Percentiles rank a stretch among this genome's conserved stretches.
These are phyloP conservation scores for Hyaena hyaena DNA, from an alignment of 2,113 vertebrate species.

Conservation along the genomic window DNA sequence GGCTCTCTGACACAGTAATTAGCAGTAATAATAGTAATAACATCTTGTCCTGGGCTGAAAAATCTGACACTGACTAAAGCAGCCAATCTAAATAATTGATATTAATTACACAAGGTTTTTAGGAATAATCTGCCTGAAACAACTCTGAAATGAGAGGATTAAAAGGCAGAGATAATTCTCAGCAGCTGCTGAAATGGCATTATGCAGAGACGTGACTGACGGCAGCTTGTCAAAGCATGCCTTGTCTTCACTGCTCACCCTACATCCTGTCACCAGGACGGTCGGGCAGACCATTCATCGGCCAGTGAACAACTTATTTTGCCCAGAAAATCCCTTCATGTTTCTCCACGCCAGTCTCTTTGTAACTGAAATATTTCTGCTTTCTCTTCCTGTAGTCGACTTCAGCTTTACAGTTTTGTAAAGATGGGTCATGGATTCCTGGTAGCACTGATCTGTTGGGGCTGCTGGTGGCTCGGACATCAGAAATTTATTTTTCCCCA, in stretches of 20 bases:
- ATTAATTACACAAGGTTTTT: conserved; percentile 84
- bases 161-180: conserved; percentile 76
- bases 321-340: not conserved
- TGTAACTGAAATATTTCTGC: not conserved
- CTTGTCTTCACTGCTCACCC: conserved; percentile 20
- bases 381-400: not conserved
- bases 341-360: not conserved
- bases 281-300: not conserved
- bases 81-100: conserved; percentile 84
- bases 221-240: not conserved
- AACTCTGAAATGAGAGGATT: conserved; percentile 81
- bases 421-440: accelerated
- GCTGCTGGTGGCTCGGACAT: not conserved
- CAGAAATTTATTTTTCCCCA: not conserved
- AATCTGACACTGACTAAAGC: conserved; percentile 81
- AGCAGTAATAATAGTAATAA: conserved; percentile 77
- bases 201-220: conserved; percentile 21
- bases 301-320: not conserved
- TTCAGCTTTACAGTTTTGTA: not conserved
- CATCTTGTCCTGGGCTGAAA: conserved; percentile 72
- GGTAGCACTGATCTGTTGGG: accelerated
- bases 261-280: not conserved
- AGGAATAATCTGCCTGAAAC: conserved; percentile 81
- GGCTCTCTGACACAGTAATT: conserved; percentile 67
- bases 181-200: conserved; percentile 68